These are phyloP conservation scores for Psittacula echo DNA, from an alignment of 2,797 vertebrate genomes.

Conservation along the genomic window DNA sequence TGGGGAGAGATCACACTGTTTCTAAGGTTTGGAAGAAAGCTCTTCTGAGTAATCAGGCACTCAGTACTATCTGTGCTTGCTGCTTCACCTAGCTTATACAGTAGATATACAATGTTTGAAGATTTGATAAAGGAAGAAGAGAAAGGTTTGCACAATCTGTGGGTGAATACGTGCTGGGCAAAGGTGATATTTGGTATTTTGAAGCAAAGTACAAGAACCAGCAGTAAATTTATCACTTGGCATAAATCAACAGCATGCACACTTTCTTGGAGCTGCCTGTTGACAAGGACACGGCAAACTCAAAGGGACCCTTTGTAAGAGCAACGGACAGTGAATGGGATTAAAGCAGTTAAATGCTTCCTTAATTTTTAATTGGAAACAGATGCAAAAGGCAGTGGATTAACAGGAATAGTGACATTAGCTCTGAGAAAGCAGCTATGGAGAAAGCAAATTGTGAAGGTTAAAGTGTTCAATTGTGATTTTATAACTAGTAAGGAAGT, in stretches of 20 bases:
- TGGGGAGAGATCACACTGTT: neutral
- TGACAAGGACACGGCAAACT: neutral
- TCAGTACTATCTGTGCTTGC: neutral
- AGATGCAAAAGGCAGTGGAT: constrained; percentile 16
- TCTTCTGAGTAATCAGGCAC: neutral
- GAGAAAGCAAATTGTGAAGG: neutral
- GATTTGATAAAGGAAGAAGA: neutral
- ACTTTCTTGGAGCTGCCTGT: neutral
- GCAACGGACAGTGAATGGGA: neutral
- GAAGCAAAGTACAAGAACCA: neutral
- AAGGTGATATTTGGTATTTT: neutral
- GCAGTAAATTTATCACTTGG: neutral
- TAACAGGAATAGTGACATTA: neutral
- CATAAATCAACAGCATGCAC: fast-evolving
- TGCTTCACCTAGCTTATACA: neutral
- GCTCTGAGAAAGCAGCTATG: neutral
- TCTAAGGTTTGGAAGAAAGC: neutral
- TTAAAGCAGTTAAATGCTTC: constrained; percentile 14
- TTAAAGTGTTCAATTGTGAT: neutral
- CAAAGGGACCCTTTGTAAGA: neutral
- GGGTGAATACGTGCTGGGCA: neutral
- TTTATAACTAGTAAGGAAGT: neutral
- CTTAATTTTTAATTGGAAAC: constrained; percentile 38
- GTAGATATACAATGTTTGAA: neutral
- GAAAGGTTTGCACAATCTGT: neutral